Conservation (phyloP, 2,797 vertebrate genomes). For the Xiphophorus birchmanni region DNA sequence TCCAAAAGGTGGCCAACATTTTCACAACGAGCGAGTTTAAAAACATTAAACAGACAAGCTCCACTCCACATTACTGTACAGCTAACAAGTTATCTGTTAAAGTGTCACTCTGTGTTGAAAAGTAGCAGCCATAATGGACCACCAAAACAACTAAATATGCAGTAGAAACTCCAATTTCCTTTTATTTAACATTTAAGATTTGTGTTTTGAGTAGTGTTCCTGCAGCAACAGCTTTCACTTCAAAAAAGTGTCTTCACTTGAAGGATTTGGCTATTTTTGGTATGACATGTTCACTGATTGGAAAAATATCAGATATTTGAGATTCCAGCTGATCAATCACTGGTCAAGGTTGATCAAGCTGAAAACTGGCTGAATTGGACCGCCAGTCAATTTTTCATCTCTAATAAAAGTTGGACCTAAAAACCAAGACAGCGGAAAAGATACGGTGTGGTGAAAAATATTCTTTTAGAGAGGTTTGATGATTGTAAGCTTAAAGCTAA, state of each 20-base stretch:
- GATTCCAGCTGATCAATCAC: neutral
- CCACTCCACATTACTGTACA: neutral
- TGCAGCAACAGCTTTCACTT: neutral
- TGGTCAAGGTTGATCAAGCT: neutral
- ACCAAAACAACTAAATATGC: neutral
- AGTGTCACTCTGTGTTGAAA: neutral
- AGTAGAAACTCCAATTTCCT: neutral
- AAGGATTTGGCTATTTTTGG: neutral
- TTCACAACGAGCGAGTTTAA: neutral
- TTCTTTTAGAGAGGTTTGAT: neutral
- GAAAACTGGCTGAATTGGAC: neutral
- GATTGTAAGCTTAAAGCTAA: neutral
- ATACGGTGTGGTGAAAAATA: neutral
- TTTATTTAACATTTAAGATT: neutral
- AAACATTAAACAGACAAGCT: neutral
- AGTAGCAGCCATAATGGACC: neutral
- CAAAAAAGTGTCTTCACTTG: neutral
- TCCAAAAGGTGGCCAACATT: neutral
- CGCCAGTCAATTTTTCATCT: neutral
- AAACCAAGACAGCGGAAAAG: neutral
- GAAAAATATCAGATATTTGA: slow-evolving; percentile 1
- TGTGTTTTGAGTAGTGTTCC: neutral
- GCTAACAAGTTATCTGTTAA: neutral
- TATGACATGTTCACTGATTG: neutral
- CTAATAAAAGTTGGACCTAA: neutral